Evolutionary conservation across 64 coral and sea anemone species (phyloP), one percentile per base, ranked within the genome.

Genomic region (Stichodactyla helianthus): DNA sequence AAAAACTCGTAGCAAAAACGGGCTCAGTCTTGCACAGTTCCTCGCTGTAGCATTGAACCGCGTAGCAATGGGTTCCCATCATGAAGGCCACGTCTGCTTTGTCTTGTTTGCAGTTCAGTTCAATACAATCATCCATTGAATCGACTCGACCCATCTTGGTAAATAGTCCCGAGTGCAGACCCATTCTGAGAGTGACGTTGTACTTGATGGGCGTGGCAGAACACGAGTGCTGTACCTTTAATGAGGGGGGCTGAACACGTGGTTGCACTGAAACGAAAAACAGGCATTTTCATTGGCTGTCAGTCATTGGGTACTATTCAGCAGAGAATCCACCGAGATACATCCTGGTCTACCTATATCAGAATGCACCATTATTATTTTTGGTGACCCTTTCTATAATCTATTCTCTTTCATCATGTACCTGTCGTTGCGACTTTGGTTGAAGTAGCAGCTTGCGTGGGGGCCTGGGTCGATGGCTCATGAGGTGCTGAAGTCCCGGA

Each of bases 121-220:
- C 93, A 17, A 99, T 99, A 61, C 97, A 99, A 28, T 99, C 93
- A n/a, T 92, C 90, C 97, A 99, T 99, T 16, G 90, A 84, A 7
- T 95, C 97, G 8, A 99, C 93, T 19, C 80, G 88, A 27, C 97
- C 97, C 6, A 99, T 90, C 82, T 94, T 94, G 51, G 94, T 91
- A 79, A 95, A 99, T 22, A 92, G 78, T 19, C 97, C 97, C 50
- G 97, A 94, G 77, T 99, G 93, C 55, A 92, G 85, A 35, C 97
- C 97, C 87, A 94, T 94, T 17, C 89, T 89, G 11, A 99, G 77
- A 5, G 97, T 99, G 85, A 99, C 97, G 90, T 99, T 94, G 88
- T 95, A 99, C 53, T 89, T 89, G 18, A 95, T 95, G 71, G 88
- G 84, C 6, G 94, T 90, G 58, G 94, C 91, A 27, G 88, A 84